Percentiles rank a stretch among this genome's conserved stretches.
phyloP scores from a whole-genome alignment of 2,888 invertebrate genomes.

The Callimorpha dominula region DNA sequence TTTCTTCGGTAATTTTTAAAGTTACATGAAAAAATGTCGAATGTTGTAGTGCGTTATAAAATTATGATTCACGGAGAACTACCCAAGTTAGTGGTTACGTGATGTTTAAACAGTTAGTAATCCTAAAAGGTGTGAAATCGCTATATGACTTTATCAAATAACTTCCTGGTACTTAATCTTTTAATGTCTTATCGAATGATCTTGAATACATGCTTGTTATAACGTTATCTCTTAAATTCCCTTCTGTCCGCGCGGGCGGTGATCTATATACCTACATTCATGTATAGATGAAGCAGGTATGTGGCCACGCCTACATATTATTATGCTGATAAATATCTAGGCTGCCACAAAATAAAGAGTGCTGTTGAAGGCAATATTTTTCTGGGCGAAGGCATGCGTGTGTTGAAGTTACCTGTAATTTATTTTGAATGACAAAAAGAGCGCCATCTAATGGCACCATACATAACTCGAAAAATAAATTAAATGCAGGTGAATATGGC shows the following conservation, averaged over 20 bases:
- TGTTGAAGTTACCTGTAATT: neutral
- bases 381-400: neutral
- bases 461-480: neutral
- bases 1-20: slow-evolving; percentile 47
- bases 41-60: slow-evolving; percentile 51
- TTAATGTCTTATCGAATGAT: slow-evolving; percentile 27
- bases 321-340: neutral
- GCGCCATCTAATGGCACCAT: neutral
- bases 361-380: neutral
- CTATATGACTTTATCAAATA: slow-evolving; percentile 21
- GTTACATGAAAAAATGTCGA: slow-evolving; percentile 58
- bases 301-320: neutral
- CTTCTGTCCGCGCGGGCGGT: neutral
- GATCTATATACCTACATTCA: neutral
- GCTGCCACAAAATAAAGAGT: neutral
- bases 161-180: slow-evolving; percentile 18
- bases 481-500: neutral
- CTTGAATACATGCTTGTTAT: slow-evolving; percentile 24
- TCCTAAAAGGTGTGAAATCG: slow-evolving; percentile 33
- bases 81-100: slow-evolving; percentile 59
- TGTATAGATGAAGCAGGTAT: neutral
- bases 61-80: slow-evolving; percentile 59
- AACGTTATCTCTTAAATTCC: neutral
- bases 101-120: slow-evolving; percentile 57
- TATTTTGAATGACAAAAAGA: neutral